phyloP scores from a whole-genome alignment of 1,140 invertebrate genomes.

The Delia radicum region DNA sequence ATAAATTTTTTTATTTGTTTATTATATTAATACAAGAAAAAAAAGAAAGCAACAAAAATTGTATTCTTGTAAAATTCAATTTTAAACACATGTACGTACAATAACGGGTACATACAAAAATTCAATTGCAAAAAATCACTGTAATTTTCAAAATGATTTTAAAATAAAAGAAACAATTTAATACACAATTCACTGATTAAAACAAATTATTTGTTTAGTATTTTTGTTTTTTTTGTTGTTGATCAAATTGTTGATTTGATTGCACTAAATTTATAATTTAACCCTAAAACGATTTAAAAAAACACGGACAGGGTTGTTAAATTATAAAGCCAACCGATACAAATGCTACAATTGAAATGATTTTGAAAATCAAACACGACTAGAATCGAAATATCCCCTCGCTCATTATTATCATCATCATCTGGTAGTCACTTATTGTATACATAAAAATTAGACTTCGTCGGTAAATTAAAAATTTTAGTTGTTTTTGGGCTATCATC shows the following conservation, averaged over 20 bases:
- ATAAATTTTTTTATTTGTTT: slow-evolving; percentile 1
- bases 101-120: not conserved
- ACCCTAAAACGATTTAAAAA: not conserved
- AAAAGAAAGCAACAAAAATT: not conserved
- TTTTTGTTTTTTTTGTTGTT: not conserved
- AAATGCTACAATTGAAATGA: not conserved
- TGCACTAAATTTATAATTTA: not conserved
- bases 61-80: not conserved
- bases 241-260: not conserved
- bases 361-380: not conserved
- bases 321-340: not conserved
- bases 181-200: not conserved
- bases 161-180: not conserved
- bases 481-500: too few species aligned
- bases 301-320: not conserved
- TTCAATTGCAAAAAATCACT: not conserved
- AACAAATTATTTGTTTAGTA: not conserved
- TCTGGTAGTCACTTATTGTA: too few species aligned
- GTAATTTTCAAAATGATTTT: not conserved
- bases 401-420: too few species aligned
- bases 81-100: not conserved
- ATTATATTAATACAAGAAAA: not conserved
- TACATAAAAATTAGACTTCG: too few species aligned
- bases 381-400: not conserved
- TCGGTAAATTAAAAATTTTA: too few species aligned